Conservation (phyloP, 1,140 invertebrate genomes). For the Scaptodrosophila lebanonensis region DNA sequence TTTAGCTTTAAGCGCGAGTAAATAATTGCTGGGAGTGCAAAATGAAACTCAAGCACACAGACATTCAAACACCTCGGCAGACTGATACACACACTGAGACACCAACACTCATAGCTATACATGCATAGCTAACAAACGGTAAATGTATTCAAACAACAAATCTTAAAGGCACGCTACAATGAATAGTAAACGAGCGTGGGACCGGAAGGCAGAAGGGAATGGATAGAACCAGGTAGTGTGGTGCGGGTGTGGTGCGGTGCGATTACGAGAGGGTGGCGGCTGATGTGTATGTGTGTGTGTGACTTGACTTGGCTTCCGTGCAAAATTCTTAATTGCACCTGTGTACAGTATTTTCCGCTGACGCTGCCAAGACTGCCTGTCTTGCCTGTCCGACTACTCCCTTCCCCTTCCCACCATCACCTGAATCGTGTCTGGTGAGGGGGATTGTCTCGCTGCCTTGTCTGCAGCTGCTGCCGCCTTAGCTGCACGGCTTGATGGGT, state of each 20-base stretch:
- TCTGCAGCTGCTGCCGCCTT: too few species aligned
- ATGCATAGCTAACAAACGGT: slow-evolving; percentile 61
- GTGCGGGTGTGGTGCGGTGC: neutral
- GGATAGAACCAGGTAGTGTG: neutral
- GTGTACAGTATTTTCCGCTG: slow-evolving; percentile 69
- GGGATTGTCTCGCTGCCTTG: slow-evolving; percentile 50
- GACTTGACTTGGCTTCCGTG: slow-evolving; percentile 72
- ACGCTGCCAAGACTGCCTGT: slow-evolving; percentile 42
- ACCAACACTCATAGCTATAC: slow-evolving; percentile 9
- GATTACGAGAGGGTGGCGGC: too few species aligned
- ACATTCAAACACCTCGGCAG: slow-evolving; percentile 1
- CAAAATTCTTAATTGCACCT: slow-evolving; percentile 75
- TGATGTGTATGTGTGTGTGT: too few species aligned
- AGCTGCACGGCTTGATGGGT: slow-evolving; percentile 50
- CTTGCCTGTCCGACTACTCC: slow-evolving; percentile 6
- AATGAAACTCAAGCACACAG: slow-evolving; percentile 47
- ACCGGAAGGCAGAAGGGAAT: neutral
- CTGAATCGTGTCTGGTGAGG: neutral
- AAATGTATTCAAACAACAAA: slow-evolving; percentile 76
- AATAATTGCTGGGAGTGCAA: slow-evolving; percentile 76
- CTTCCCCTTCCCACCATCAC: too few species aligned
- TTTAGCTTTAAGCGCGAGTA: slow-evolving; percentile 76
- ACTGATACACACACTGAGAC: slow-evolving; percentile 11
- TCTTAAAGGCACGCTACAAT: slow-evolving; percentile 74
- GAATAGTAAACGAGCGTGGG: slow-evolving; percentile 66